Evolutionary conservation across 2,113 vertebrate species (phyloP), one percentile per base, ranked within the genome.

Genomic region (Rhagologus leucostigma): DNA sequence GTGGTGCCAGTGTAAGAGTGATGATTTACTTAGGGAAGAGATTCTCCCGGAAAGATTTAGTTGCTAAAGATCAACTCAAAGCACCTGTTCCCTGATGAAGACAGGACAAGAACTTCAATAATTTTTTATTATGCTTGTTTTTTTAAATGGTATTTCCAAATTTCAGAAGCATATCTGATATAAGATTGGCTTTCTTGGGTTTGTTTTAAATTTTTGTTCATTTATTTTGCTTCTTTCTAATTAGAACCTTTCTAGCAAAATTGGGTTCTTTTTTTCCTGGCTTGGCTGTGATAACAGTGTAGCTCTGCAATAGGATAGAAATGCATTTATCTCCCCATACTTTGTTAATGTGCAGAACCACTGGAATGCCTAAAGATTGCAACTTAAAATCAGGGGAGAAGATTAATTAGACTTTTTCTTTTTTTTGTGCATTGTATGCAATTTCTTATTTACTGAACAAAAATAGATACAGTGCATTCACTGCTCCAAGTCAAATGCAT

Each of bases 61-160:
- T 30, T 74, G 14, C 37, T 82, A 20, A 56, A 56, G 42, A 32
- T 52, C 7, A 17, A 1, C 1, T 55, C 37, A 27, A 68, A 65
- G 9, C n/a, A 24, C n/a, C 8, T 53, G 12, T 53, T 6, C 14
- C 15, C 19, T 73, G 21, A 21, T 47, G 47, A 74, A 47, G 50
- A 53, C 22, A 49, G 21, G 24, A 35, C 4, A 60, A 39, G 41
- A 81, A 19, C 4, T 4, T 15, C 2, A 39, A 65, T 39, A 0
- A 1, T 47, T 60, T 53, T 64, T 74, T 53, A 37, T 65, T 64
- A 46, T 57, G 13, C 24, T 78, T 46, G 7, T 0, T 2, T 16
- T 59, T 74, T 74, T 10, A 7, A 30, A 44, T 47, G 16, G 8
- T 82, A 13, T 62, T 90, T 83, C 5, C 6, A 37, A 16, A 56